A percentile compares a stretch with the other conserved stretches of the same genome.
Evolutionary conservation across 2,888 invertebrate genomes (phyloP).

Genomic region (Rhagonycha fulva): DNA sequence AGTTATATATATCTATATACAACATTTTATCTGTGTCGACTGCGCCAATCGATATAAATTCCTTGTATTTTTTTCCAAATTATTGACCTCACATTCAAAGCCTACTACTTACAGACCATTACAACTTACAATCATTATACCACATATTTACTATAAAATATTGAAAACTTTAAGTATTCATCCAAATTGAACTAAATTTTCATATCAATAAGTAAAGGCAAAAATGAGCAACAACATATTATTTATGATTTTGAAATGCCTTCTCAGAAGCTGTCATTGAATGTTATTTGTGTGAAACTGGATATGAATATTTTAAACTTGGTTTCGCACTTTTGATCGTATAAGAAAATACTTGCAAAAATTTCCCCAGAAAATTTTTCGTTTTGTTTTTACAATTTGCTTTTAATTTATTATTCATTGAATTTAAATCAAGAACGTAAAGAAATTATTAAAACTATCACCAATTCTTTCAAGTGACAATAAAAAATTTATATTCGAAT

Average conservation of each 20-base stretch:
- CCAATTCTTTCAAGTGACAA: not conserved
- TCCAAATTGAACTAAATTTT: slow-evolving; percentile 7
- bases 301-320: slow-evolving; percentile 39
- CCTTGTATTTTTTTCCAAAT: not conserved
- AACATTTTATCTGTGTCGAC: slow-evolving; percentile 35
- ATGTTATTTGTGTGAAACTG: slow-evolving; percentile 35
- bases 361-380: slow-evolving; percentile 14
- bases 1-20: slow-evolving; percentile 29
- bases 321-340: slow-evolving; percentile 30
- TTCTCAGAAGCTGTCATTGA: slow-evolving; percentile 33
- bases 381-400: slow-evolving; percentile 21
- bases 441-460: not conserved
- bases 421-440: not conserved
- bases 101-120: too few species aligned
- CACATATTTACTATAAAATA: not conserved
- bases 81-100: not conserved
- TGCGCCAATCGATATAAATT: slow-evolving; percentile 33
- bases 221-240: slow-evolving; percentile 34
- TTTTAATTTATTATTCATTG: slow-evolving; percentile 8
- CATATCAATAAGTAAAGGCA: slow-evolving; percentile 20
- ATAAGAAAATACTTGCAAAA: slow-evolving; percentile 19
- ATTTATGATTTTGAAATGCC: slow-evolving; percentile 33
- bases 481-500: not conserved
- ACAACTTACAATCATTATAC: not conserved
- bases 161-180: not conserved